Conservation (phyloP, 2,797 vertebrate genomes). For the Lagocephalus sceleratus region DNA sequence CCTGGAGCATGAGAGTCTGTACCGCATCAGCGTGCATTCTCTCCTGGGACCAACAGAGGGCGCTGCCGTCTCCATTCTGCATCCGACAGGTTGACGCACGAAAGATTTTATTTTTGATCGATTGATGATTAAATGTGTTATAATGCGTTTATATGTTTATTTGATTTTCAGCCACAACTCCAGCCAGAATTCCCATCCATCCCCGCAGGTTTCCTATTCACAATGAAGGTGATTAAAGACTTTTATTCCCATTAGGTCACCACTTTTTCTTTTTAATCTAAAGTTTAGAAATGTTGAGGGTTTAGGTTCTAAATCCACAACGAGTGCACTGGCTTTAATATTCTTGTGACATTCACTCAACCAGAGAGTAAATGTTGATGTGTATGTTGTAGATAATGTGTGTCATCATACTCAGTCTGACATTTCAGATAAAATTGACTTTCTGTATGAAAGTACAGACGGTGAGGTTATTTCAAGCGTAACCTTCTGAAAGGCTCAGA, state of each 20-base stretch:
- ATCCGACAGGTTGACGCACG: slow-evolving; percentile 72
- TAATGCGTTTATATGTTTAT: background rate
- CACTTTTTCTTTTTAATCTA: background rate
- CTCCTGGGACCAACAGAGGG: slow-evolving; percentile 74
- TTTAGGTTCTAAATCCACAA: too few relatives aligned
- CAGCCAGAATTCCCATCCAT: slow-evolving; percentile 65
- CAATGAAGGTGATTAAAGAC: slow-evolving; percentile 71
- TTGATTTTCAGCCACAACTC: slow-evolving; percentile 61
- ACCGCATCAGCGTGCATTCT: slow-evolving; percentile 78
- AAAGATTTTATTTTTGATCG: background rate
- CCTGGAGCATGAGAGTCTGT: slow-evolving; percentile 73
- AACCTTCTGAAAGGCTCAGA: too few relatives aligned
- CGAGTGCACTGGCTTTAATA: too few relatives aligned
- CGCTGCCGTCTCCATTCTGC: slow-evolving; percentile 78
- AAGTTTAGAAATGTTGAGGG: too few relatives aligned
- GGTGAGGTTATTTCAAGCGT: too few relatives aligned
- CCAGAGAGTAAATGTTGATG: too few relatives aligned
- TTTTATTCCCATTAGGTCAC: background rate
- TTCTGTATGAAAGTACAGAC: too few relatives aligned
- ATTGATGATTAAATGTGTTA: background rate
- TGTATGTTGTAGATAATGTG: too few relatives aligned
- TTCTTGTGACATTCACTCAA: too few relatives aligned
- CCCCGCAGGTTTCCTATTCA: slow-evolving; percentile 64
- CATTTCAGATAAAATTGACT: too few relatives aligned
- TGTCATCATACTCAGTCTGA: too few relatives aligned